Base-by-base conservation (phyloP, 1,140 invertebrate genomes). In the Mylabris phalerata region DNA sequence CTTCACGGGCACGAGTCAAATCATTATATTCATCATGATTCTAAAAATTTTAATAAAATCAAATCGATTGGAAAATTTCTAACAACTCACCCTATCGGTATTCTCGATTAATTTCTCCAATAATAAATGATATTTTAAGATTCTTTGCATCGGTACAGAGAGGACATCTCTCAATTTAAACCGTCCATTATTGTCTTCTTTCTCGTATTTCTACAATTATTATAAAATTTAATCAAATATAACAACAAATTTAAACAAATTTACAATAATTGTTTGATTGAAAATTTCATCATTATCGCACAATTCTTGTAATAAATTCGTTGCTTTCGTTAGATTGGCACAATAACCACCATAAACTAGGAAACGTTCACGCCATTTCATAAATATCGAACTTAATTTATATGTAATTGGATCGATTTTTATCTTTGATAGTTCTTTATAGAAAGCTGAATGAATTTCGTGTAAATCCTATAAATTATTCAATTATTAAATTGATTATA, bases 81-180 rank as follows among this genome's bases (percentile, higher is more conserved):
- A 55, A 32, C 0, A 49, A 77, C 80, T 82, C 70, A 92, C 87
- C 11, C 81, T 82, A 60, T 87, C 85, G 3, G 95, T 98, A 73
- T 94, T 89, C 71, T 93, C 91, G 4, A 97, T 86, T 24, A 98
- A 76, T 77, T 98, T 97, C 73, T 95, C 85, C 26, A 95, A 75
- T 27, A 99, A 75, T 44, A 99, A 78, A 75, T 98, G 95, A 76
- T 99, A 99, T 71, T 98, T 98, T 26, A 98, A 82, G 58, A 99
- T 88, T 72, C 96, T 78, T 77, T 99, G 96, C 93, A 99, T 98
- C 4, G 96, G 96, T 38, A 99, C 93, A 27, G 93, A 93, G 5
- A 99, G 74, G 48, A 98, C 88, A 75, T 98, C 95, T 32, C 93
- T 80, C 50, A 99, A 75, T 75, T 95, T 92, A 70, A 98, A 95